These are phyloP conservation scores for Anadara kagoshimensis DNA, from an alignment of 1,140 invertebrate genomes.

Conservation along the genomic window DNA sequence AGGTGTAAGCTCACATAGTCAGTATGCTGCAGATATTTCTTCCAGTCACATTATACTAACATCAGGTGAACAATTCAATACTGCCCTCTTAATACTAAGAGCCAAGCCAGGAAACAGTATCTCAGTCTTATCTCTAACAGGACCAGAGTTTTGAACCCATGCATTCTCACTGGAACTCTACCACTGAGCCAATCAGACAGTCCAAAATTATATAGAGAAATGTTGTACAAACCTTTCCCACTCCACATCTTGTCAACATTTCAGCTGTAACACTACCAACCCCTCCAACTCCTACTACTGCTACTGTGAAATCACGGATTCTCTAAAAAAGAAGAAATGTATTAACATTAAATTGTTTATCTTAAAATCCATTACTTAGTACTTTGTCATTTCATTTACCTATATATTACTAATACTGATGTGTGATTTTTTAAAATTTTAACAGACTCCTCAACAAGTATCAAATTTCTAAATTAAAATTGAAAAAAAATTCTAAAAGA, in stretches of 20 bases:
- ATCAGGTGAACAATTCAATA: no score
- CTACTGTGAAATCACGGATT: slow-evolving; percentile 92
- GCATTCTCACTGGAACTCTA: no score
- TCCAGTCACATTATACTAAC: no score
- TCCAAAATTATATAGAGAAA: no score
- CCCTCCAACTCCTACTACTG: slow-evolving; percentile 98
- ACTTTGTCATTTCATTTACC: background rate
- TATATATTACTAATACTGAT: background rate
- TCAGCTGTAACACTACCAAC: slow-evolving; percentile 99
- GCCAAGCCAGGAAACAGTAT: no score
- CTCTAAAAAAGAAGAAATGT: slow-evolving; percentile 73
- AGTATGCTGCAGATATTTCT: no score
- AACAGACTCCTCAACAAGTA: background rate
- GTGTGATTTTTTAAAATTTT: background rate
- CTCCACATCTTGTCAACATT: slow-evolving; percentile 97
- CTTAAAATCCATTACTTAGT: background rate
- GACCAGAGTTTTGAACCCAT: no score
- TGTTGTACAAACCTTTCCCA: slow-evolving; percentile 87
- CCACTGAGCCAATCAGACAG: no score
- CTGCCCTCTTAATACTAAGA: no score
- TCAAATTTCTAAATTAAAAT: background rate
- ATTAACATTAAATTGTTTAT: background rate
- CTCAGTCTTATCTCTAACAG: no score
- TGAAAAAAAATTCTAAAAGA: no score
- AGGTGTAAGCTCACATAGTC: no score